These are phyloP conservation scores for Cheilosia scutellata DNA, from an alignment of 2,888 invertebrate genomes.

Conservation along the genomic window DNA sequence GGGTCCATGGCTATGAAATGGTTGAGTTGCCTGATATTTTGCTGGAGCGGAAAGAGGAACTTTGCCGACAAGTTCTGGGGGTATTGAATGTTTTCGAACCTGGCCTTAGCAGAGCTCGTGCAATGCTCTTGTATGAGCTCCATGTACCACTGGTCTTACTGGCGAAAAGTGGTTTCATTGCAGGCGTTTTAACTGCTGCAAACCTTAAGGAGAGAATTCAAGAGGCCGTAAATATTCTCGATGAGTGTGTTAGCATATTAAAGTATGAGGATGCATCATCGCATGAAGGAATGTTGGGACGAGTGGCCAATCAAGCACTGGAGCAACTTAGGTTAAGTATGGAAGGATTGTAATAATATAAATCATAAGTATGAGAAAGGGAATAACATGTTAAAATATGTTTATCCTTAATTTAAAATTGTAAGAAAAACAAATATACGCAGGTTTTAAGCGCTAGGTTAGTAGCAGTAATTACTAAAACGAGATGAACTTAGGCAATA, in stretches of 20 bases:
- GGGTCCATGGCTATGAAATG: slow-evolving; percentile 89
- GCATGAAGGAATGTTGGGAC: slow-evolving; percentile 82
- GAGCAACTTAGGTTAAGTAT: slow-evolving; percentile 81
- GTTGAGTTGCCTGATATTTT: slow-evolving; percentile 90
- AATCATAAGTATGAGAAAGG: slow-evolving; percentile 9
- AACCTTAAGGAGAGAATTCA: slow-evolving; percentile 87
- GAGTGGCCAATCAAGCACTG: slow-evolving; percentile 81
- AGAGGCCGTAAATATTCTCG: slow-evolving; percentile 87
- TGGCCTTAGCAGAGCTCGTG: slow-evolving; percentile 91
- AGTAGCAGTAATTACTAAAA: too few species aligned
- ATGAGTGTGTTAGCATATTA: slow-evolving; percentile 88
- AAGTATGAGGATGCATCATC: slow-evolving; percentile 86
- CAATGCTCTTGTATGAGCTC: slow-evolving; percentile 91
- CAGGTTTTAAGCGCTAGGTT: neutral
- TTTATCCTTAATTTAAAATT: too few species aligned
- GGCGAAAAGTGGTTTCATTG: slow-evolving; percentile 87
- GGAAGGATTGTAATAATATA: slow-evolving; percentile 78
- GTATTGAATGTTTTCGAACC: slow-evolving; percentile 91
- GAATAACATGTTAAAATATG: slow-evolving; percentile 1
- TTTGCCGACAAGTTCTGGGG: slow-evolving; percentile 88
- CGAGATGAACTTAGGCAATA: too few species aligned
- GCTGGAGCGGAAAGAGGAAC: slow-evolving; percentile 90
- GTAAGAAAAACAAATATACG: neutral
- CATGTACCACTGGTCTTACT: slow-evolving; percentile 91
- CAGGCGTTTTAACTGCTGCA: slow-evolving; percentile 86